phyloP scores from a whole-genome alignment of 2,797 vertebrate species.

The Spheniscus humboldti region DNA sequence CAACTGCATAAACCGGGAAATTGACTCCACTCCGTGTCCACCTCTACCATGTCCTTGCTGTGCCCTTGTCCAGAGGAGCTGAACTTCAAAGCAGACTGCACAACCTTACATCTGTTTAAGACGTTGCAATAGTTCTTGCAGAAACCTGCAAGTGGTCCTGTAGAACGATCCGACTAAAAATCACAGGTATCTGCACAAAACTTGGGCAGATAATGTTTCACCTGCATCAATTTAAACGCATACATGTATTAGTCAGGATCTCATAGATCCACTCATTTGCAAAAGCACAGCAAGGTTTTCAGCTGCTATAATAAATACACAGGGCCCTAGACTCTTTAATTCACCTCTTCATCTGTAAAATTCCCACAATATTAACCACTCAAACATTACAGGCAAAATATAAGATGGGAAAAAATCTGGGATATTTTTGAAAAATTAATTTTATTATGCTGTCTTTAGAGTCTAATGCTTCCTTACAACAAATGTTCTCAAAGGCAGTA shows the following conservation, averaged over 20 bases:
- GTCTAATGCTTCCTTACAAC: not conserved
- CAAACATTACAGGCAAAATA: not conserved
- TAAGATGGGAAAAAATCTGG: not conserved
- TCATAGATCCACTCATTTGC: not conserved
- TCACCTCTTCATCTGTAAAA: not conserved
- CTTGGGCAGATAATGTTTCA: not conserved
- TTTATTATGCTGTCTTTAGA: not conserved
- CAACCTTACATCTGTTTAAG: not conserved
- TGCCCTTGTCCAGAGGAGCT: not conserved
- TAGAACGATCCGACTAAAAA: not conserved
- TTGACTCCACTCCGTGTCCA: not conserved
- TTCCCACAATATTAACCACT: not conserved
- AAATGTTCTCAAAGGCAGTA: not conserved
- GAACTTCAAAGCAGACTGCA: not conserved
- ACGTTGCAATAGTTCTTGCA: not conserved
- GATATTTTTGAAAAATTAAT: conserved; percentile 35
- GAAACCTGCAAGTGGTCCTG: not conserved
- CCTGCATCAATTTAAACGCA: not conserved
- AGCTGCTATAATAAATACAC: not conserved
- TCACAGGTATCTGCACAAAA: not conserved
- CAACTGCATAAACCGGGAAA: not conserved
- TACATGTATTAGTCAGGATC: not conserved
- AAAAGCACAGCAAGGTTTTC: not conserved
- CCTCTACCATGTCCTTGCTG: not conserved
- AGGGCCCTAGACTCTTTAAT: not conserved